Conservation (phyloP, 1,140 invertebrate species). For the Lordiphosa clarofinis region DNA sequence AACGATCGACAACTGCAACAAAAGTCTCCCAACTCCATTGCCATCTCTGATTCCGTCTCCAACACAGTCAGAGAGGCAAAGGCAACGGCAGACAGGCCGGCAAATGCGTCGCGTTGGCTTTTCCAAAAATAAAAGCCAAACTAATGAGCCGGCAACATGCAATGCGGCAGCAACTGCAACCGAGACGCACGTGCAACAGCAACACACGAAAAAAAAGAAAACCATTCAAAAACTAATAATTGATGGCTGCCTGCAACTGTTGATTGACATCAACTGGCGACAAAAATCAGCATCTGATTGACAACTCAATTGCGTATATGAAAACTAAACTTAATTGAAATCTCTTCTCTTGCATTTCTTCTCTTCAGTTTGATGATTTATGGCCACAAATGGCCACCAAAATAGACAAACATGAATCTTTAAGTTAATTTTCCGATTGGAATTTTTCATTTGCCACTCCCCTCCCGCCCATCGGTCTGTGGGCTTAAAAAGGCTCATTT, state of each 20-base stretch:
- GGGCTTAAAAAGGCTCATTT: slow-evolving; percentile 61
- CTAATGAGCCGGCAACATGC: slow-evolving; percentile 76
- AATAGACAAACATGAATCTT: slow-evolving; percentile 60
- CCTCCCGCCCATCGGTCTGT: slow-evolving; percentile 13
- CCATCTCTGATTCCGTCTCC: slow-evolving; percentile 14
- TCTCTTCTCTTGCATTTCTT: slow-evolving; percentile 23
- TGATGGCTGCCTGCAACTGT: slow-evolving; percentile 69
- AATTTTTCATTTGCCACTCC: slow-evolving; percentile 33
- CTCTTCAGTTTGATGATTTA: slow-evolving; percentile 54
- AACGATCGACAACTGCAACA: slow-evolving; percentile 73
- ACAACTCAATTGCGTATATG: slow-evolving; percentile 65
- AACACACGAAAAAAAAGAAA: slow-evolving; percentile 16
- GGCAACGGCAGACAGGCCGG: slow-evolving; percentile 56
- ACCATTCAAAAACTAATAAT: slow-evolving; percentile 58
- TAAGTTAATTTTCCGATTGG: slow-evolving; percentile 66
- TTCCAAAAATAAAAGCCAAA: slow-evolving; percentile 78
- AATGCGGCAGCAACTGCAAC: slow-evolving; percentile 51
- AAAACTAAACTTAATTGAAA: slow-evolving; percentile 68
- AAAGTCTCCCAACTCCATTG: slow-evolving; percentile 17
- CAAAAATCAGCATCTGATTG: slow-evolving; percentile 74
- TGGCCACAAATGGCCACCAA: slow-evolving; percentile 60
- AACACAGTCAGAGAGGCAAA: slow-evolving; percentile 2
- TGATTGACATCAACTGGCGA: slow-evolving; percentile 73
- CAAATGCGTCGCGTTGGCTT: slow-evolving; percentile 75
- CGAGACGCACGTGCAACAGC: slow-evolving; percentile 61